phyloP scores from a whole-genome alignment of 2,888 invertebrate species.

The Euclidia mi region DNA sequence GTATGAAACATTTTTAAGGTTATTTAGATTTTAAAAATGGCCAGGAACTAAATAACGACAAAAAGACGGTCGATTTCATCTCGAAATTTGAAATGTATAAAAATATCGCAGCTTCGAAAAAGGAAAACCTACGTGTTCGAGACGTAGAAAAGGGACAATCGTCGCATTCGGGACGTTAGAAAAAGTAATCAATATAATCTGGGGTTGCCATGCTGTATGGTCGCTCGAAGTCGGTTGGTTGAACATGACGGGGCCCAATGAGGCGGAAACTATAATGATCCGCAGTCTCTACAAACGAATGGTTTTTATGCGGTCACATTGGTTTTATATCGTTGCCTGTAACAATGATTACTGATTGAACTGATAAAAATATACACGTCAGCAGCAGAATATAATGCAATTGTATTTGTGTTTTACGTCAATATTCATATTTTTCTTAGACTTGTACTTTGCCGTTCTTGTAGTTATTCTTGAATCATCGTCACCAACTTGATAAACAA shows the following conservation, averaged over 20 bases:
- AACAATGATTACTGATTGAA: conserved; percentile 24
- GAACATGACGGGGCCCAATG: conserved; percentile 47
- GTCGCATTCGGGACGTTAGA: conserved; percentile 2
- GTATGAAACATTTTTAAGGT: too few species aligned
- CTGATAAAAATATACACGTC: conserved; percentile 15
- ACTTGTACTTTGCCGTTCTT: too few species aligned
- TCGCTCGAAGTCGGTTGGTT: conserved; percentile 23
- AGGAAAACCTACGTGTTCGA: background rate
- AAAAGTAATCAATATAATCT: conserved; percentile 32
- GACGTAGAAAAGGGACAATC: conserved; percentile 3
- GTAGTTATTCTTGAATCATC: too few species aligned
- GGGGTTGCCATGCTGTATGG: conserved; percentile 29
- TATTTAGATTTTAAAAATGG: too few species aligned
- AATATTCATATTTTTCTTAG: too few species aligned
- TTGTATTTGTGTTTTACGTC: background rate
- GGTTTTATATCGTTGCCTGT: conserved; percentile 20
- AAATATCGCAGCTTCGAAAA: conserved; percentile 4
- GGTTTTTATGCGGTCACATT: conserved; percentile 45
- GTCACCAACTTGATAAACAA: conserved; percentile 5
- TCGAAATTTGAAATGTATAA: background rate
- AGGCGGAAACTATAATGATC: conserved; percentile 56
- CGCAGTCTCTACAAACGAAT: conserved; percentile 42
- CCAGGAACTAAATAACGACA: too few species aligned
- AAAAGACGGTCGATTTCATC: too few species aligned
- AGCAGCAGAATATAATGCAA: background rate